Base-by-base conservation (phyloP, 2,888 invertebrate species). In the Incurvaria masculella region DNA sequence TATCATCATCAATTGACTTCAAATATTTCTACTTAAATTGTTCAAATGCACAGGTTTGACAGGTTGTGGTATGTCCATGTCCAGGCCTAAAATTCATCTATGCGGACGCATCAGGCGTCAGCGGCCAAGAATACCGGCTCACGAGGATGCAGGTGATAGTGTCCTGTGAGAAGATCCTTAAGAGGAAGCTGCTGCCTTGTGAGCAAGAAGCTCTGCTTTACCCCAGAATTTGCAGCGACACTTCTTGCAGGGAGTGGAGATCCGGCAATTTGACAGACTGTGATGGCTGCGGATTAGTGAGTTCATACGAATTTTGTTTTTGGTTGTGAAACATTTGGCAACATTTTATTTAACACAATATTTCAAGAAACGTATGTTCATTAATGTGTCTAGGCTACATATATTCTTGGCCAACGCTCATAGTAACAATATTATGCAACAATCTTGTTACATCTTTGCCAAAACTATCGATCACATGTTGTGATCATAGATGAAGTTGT, bases 151-250 rank as follows among this genome's bases (percentile, higher is more conserved):
- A 83, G 52, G 75, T 81, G 58, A 82, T 88, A 43, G 75, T 81
- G 1, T 75, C 82, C 1, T 76, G 84, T 47, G 84, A 86, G 60
- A 72, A 79, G 48, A 67, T 76, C 2, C 63, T 88, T 3, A 80
- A 81, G 52, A 71, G 88, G 10, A 63, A 71, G 2, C 59, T 89
- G 41, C 72, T 80, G 14, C 80, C 85, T 0, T 86, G 84, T 70
- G 89, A 89, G 61, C 84, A 83, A 51, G 89, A 89, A 59, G 80
- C 85, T 0, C 62, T 89, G 20, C 66, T 88, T 19, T 89, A 86
- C 57, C 87, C 88, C 0, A 79, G 83, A 48, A 67, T 86, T 4
- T 89, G 89, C 54, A 64, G 64, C 1, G 67, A 79, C 6, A 58
- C 66, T 0, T 62, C 61, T 1, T 89, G 89, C 58, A 72, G 83